phyloP scores from a whole-genome alignment of 2,888 invertebrate genomes.

The Nasonovia ribisnigri region DNA sequence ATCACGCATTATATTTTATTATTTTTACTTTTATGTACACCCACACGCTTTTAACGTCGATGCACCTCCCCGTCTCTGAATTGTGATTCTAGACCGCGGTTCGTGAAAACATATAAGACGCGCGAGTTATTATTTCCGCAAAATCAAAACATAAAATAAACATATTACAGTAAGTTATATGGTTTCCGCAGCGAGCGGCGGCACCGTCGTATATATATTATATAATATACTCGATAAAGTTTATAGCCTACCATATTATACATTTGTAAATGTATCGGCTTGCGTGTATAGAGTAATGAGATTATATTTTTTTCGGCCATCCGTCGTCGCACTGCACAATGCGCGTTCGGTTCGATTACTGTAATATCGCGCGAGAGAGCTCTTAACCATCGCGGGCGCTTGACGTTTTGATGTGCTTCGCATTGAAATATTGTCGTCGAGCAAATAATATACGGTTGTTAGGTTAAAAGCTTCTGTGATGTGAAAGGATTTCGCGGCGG shows the following conservation, averaged over 20 bases:
- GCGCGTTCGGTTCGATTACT: slow-evolving; percentile 17
- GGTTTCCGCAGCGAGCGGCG: not conserved
- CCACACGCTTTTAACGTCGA: not conserved
- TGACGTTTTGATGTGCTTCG: slow-evolving; percentile 28
- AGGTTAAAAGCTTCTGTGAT: slow-evolving; percentile 40
- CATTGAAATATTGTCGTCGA: slow-evolving; percentile 41
- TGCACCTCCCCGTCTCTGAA: not conserved
- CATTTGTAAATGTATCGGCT: not conserved
- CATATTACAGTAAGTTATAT: not conserved
- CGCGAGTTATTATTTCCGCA: not conserved
- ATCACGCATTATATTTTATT: not conserved
- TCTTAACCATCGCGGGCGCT: not conserved
- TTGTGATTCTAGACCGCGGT: not conserved
- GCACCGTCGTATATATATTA: too few species aligned
- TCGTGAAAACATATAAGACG: not conserved
- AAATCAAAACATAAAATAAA: not conserved
- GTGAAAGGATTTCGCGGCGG: not conserved
- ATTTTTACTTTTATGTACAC: not conserved
- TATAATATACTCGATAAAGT: not conserved
- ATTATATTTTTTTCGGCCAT: not conserved
- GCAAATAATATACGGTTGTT: slow-evolving; percentile 27
- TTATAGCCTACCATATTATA: not conserved
- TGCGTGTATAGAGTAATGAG: not conserved
- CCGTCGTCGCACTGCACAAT: not conserved
- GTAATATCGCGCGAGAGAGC: not conserved